Evolutionary conservation across 2,797 vertebrate species (phyloP).

Genomic region (Periparus ater): DNA sequence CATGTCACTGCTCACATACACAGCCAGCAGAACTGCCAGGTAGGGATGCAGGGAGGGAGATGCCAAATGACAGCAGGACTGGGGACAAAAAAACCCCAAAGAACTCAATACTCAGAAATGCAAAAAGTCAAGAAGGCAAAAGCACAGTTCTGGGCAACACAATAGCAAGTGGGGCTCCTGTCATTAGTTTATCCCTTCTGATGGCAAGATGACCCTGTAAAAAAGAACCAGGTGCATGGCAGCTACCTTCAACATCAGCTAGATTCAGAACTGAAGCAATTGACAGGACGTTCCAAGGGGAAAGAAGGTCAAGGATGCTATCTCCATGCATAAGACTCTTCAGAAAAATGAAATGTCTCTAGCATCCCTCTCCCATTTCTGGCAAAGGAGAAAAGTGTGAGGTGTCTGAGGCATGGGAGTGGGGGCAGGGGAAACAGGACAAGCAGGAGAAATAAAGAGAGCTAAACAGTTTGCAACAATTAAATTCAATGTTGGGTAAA

Average conservation of each 20-base stretch:
- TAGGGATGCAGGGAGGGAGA: neutral
- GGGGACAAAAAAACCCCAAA: neutral
- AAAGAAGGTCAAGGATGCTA: neutral
- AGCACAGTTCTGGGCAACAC: neutral
- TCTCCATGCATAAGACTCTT: neutral
- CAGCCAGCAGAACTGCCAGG: neutral
- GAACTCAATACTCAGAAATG: neutral
- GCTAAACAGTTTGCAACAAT: neutral
- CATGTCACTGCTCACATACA: fast-evolving
- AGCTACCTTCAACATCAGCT: neutral
- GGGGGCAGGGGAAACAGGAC: neutral
- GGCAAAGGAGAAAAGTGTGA: neutral
- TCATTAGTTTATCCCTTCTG: neutral
- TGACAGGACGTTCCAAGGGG: neutral
- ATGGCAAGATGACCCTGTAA: neutral
- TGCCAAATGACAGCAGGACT: neutral
- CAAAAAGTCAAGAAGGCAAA: neutral
- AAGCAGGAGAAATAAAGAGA: neutral
- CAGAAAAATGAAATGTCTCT: neutral
- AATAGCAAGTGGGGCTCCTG: neutral
- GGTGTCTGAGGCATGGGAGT: neutral
- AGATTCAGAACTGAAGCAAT: neutral
- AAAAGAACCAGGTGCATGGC: neutral
- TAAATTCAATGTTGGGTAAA: neutral
- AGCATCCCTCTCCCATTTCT: neutral